phyloP scores from a whole-genome alignment of 2,888 invertebrate genomes.

The Quadroppia sp. region DNA sequence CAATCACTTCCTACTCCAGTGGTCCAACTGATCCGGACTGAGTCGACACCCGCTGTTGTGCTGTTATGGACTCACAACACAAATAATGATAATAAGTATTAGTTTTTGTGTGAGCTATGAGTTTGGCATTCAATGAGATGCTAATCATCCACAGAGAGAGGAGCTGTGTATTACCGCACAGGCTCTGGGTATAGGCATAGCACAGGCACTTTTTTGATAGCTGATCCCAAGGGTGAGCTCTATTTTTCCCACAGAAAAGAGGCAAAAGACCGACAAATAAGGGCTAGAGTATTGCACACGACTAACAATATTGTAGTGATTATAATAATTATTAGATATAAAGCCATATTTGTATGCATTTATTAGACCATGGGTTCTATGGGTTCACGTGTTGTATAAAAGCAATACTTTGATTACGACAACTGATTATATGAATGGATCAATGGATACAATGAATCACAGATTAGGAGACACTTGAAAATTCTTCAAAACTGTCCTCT shows the following conservation, averaged over 20 bases:
- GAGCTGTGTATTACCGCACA: slow-evolving; percentile 30
- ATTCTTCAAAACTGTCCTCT: neutral
- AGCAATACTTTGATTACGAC: slow-evolving; percentile 32
- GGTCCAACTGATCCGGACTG: neutral
- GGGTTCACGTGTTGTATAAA: slow-evolving; percentile 19
- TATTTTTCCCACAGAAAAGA: slow-evolving; percentile 34
- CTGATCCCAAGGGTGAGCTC: slow-evolving; percentile 10
- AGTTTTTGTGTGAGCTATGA: slow-evolving; percentile 8
- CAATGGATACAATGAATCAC: neutral
- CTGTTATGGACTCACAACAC: slow-evolving; percentile 30
- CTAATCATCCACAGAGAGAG: slow-evolving; percentile 27
- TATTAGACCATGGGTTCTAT: slow-evolving; percentile 24
- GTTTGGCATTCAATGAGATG: slow-evolving; percentile 26
- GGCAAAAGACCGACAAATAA: slow-evolving; percentile 32
- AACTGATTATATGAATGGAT: neutral
- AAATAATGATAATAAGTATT: slow-evolving; percentile 17
- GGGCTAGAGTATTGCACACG: neutral
- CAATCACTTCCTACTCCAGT: slow-evolving; percentile 18
- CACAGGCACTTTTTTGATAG: slow-evolving; percentile 6
- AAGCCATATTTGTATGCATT: neutral
- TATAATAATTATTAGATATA: slow-evolving; percentile 20
- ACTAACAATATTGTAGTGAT: neutral
- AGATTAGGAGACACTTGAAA: slow-evolving; percentile 15
- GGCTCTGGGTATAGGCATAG: neutral
- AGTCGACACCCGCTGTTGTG: slow-evolving; percentile 29